Percentiles rank a stretch among this genome's conserved stretches.
Conservation (phyloP, 2,797 vertebrate genomes). For the Xiphorhynchus erythropygius region DNA sequence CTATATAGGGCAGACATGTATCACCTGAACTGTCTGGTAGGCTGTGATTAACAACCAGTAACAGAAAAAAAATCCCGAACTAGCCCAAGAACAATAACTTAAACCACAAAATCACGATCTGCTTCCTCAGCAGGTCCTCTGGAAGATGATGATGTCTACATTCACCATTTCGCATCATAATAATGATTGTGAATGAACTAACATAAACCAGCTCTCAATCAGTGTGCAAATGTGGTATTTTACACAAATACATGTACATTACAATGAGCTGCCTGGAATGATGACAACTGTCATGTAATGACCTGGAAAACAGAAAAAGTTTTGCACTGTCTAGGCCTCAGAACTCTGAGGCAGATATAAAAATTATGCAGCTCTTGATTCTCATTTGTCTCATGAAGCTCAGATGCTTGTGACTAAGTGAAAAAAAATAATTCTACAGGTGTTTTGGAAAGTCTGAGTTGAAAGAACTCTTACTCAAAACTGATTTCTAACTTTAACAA, state of each 20-base stretch:
- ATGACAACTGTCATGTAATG: not conserved
- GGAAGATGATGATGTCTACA: not conserved
- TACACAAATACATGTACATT: not conserved
- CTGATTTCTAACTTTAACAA: not conserved
- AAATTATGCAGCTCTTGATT: not conserved
- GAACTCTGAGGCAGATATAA: not conserved
- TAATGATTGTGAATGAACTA: not conserved
- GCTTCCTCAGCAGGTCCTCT: not conserved
- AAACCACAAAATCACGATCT: slow-evolving; percentile 19
- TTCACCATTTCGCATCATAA: not conserved
- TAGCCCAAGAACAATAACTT: not conserved
- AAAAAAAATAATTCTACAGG: not conserved
- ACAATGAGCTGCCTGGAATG: not conserved
- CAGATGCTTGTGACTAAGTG: not conserved
- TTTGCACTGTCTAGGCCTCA: not conserved
- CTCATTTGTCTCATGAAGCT: not conserved
- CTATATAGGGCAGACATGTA: not conserved
- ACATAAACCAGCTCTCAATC: not conserved
- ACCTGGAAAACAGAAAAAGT: not conserved
- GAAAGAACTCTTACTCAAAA: slow-evolving; percentile 24
- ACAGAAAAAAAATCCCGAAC: not conserved
- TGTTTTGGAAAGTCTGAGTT: slow-evolving; percentile 44
- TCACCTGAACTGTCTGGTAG: not conserved
- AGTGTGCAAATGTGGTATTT: not conserved
- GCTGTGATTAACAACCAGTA: not conserved